These are phyloP conservation scores for Cygnus buccinator DNA, from an alignment of 2,113 vertebrate species.

Conservation along the genomic window DNA sequence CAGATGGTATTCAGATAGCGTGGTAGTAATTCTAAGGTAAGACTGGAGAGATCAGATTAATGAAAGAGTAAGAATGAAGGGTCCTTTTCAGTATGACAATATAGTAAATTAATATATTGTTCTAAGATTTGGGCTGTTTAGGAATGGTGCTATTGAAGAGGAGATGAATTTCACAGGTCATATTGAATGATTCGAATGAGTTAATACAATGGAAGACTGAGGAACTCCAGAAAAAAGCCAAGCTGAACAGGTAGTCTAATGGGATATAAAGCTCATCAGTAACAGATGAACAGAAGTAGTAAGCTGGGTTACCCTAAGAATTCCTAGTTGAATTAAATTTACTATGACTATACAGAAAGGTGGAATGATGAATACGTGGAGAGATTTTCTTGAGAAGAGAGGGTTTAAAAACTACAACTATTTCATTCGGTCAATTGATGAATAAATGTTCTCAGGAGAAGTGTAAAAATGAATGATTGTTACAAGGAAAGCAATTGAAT, in stretches of 20 bases:
- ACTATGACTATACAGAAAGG: neutral
- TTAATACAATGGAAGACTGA: neutral
- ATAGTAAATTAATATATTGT: neutral
- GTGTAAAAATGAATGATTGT: neutral
- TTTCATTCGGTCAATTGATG: neutral
- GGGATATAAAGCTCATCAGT: slow-evolving; percentile 37
- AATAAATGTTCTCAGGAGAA: slow-evolving; percentile 2
- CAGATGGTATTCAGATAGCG: neutral
- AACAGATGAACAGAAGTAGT: slow-evolving; percentile 38
- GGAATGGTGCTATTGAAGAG: neutral
- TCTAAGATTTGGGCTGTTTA: neutral
- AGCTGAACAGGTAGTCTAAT: slow-evolving; percentile 4
- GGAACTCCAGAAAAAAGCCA: neutral
- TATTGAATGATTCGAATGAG: neutral
- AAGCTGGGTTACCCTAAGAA: neutral
- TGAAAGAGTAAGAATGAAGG: neutral
- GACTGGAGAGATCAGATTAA: neutral
- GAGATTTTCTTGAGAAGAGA: neutral
- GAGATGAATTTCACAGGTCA: neutral
- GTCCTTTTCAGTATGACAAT: neutral
- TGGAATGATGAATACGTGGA: neutral
- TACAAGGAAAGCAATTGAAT: neutral
- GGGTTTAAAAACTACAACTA: neutral
- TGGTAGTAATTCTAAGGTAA: neutral
- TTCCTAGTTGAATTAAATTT: slow-evolving; percentile 15